Evolutionary conservation across 2,113 vertebrate species (phyloP).

Genomic region (Coptodon rendalli): DNA sequence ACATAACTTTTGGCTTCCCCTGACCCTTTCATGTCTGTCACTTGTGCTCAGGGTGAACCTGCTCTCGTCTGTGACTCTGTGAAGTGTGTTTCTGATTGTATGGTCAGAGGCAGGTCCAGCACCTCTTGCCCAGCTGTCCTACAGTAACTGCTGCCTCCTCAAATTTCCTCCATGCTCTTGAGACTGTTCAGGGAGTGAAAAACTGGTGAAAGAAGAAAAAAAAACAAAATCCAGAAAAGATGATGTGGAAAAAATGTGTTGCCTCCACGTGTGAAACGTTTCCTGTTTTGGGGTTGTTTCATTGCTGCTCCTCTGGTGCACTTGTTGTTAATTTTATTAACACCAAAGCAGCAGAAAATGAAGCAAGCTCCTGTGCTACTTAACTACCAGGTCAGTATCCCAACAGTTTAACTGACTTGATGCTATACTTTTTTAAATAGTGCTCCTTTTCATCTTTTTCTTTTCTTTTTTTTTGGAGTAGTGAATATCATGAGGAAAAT

Average conservation of each 20-base stretch:
- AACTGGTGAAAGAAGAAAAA: background rate
- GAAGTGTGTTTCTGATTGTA: background rate
- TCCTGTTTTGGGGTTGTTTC: background rate
- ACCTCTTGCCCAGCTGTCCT: background rate
- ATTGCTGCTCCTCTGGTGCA: background rate
- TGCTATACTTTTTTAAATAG: background rate
- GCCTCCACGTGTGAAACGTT: background rate
- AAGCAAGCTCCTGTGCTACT: background rate
- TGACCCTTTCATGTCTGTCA: background rate
- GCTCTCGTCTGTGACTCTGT: background rate
- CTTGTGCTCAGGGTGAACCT: background rate
- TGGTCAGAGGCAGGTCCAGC: background rate
- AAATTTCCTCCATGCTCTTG: background rate
- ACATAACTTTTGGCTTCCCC: background rate
- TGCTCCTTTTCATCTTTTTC: background rate
- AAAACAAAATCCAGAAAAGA: background rate
- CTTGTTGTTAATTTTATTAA: fast-evolving
- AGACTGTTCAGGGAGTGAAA: background rate
- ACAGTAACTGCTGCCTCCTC: background rate
- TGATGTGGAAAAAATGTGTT: background rate
- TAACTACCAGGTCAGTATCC: background rate
- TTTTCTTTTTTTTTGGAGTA: background rate
- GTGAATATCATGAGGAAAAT: fast-evolving
- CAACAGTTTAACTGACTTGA: background rate
- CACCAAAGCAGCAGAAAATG: background rate